Percentiles rank a stretch among this genome's conserved stretches.
Evolutionary conservation across 2,113 vertebrate genomes (phyloP).

Genomic region (Ammodytes marinus): DNA sequence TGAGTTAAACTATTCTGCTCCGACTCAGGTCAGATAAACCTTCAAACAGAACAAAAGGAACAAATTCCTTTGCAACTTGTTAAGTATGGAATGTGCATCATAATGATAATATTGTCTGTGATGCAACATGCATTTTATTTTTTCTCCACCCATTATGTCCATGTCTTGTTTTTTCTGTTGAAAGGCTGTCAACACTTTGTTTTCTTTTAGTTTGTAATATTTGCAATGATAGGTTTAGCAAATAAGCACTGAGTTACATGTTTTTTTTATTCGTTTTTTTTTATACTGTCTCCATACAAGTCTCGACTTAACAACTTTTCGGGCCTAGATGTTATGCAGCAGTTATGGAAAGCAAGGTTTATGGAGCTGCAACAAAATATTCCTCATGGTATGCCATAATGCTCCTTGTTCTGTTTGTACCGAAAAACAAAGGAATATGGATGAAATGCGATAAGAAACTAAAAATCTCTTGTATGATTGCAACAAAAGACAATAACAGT

Average conservation of each 20-base stretch:
- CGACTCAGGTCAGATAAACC: background rate
- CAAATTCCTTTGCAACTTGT: background rate
- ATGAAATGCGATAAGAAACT: background rate
- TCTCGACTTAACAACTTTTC: background rate
- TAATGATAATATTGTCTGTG: background rate
- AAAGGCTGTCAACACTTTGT: conserved; percentile 2
- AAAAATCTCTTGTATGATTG: background rate
- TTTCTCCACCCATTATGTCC: conserved; percentile 9
- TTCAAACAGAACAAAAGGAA: background rate
- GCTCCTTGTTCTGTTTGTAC: background rate
- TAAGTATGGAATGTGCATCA: background rate
- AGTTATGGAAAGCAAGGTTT: background rate
- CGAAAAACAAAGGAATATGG: background rate
- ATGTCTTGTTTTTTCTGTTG: conserved; percentile 40
- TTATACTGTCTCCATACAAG: background rate
- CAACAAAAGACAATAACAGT: background rate
- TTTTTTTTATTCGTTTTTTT: conserved; percentile 4
- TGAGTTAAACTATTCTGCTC: background rate
- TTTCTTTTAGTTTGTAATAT: conserved; percentile 7
- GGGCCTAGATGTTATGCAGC: background rate
- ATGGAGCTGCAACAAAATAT: conserved; percentile 9
- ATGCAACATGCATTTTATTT: background rate
- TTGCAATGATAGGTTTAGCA: background rate
- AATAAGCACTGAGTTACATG: background rate
- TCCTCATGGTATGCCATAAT: background rate